These are phyloP conservation scores for Saccopteryx leptura DNA, from an alignment of 2,113 vertebrate species.

Conservation along the genomic window DNA sequence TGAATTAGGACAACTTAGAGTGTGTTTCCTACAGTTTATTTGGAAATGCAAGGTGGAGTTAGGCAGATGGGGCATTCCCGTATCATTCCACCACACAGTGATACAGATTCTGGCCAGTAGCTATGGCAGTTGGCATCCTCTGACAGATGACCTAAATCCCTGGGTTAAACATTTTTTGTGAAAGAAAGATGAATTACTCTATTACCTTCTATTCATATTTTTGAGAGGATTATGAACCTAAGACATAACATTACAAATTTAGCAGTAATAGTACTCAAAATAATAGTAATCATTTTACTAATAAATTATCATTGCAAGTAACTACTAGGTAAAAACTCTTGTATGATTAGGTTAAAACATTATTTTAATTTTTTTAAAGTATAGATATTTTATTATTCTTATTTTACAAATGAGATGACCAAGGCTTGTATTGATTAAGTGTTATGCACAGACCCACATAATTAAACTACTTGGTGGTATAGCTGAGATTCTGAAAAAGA, in stretches of 20 bases:
- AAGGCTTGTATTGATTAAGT: background rate
- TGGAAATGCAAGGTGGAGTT: background rate
- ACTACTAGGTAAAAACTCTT: background rate
- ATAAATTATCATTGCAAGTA: background rate
- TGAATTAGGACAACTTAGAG: background rate
- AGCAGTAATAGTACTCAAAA: background rate
- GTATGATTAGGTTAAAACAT: background rate
- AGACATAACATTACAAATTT: background rate
- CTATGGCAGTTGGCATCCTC: background rate
- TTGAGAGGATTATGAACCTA: background rate
- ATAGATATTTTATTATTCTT: background rate
- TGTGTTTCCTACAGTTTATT: background rate
- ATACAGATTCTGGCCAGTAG: background rate
- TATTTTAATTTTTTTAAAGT: background rate
- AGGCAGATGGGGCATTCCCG: background rate
- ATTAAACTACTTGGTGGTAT: background rate
- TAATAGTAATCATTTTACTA: background rate
- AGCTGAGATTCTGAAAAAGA: background rate
- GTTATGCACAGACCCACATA: background rate
- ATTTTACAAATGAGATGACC: background rate
- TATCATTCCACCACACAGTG: no score
- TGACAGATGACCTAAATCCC: background rate
- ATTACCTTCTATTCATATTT: background rate
- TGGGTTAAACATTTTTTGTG: background rate
- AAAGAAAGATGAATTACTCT: background rate